A percentile compares a stretch with the other conserved stretches of the same genome.
phyloP scores from a whole-genome alignment of 2,113 vertebrate genomes.

The Bothrops jararaca region DNA sequence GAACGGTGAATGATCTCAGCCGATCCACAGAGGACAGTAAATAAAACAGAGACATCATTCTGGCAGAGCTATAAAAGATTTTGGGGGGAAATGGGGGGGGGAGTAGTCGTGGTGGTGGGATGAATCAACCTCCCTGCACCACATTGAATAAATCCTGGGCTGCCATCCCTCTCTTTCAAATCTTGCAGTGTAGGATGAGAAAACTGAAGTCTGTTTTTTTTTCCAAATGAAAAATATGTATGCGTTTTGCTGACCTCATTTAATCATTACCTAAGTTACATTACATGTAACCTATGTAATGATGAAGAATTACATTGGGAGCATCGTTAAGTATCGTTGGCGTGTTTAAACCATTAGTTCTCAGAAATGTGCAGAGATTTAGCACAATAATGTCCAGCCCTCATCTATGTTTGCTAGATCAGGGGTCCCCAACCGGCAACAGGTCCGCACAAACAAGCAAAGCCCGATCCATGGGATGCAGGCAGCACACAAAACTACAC shows the following conservation, averaged over 20 bases:
- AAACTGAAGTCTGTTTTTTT: not conserved
- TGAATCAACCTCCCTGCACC: not conserved
- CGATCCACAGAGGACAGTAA: not conserved
- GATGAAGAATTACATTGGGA: not conserved
- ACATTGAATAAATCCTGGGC: slow-evolving; percentile 7
- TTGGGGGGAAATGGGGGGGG: rapidly evolving
- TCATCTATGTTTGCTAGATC: not conserved
- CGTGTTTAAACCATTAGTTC: not conserved
- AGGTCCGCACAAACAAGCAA: too few species aligned
- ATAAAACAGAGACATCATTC: not conserved
- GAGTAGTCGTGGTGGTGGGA: not conserved
- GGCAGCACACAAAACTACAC: too few species aligned
- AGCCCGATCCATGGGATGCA: too few species aligned
- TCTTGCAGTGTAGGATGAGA: not conserved
- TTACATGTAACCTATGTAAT: not conserved
- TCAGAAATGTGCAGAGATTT: not conserved
- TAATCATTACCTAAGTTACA: not conserved
- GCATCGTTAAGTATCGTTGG: not conserved
- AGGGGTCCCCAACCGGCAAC: too few species aligned
- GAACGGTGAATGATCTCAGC: not conserved
- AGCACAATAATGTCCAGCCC: not conserved
- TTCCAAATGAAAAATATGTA: not conserved
- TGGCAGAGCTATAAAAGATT: not conserved
- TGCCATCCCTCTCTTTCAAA: not conserved
- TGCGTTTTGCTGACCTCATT: not conserved